Percentiles rank a stretch among this genome's conserved stretches.
phyloP scores from a whole-genome alignment of 1,140 invertebrate species.

The Drosophila kohkoa region DNA sequence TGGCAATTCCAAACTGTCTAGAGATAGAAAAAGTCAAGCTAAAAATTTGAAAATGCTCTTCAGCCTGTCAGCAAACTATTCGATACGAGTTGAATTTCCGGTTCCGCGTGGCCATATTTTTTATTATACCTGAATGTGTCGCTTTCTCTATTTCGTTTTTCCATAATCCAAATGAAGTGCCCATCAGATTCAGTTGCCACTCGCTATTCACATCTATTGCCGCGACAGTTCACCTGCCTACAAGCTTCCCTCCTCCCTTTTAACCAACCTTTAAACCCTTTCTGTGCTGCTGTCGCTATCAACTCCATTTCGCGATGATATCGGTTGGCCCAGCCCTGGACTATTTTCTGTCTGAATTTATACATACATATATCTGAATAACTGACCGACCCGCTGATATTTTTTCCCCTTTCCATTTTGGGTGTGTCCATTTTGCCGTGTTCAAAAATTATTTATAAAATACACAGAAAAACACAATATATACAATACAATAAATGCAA shows the following conservation, averaged over 20 bases:
- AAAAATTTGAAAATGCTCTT: too few relatives aligned
- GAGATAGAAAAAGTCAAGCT: too few relatives aligned
- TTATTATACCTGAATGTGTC: constrained; percentile 8
- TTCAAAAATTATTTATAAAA: constrained; percentile 77
- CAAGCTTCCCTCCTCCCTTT: not conserved
- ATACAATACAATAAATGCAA: constrained; percentile 57
- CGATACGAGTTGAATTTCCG: not conserved
- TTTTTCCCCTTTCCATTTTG: constrained; percentile 36
- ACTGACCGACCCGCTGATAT: constrained; percentile 27
- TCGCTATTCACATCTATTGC: constrained; percentile 13
- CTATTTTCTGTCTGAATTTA: constrained; percentile 36
- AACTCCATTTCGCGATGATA: constrained; percentile 39
- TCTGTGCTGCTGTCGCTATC: constrained; percentile 5
- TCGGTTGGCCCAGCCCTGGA: constrained; percentile 17
- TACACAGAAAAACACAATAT: constrained; percentile 49
- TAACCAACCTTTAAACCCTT: constrained; percentile 1
- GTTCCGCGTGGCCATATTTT: constrained; percentile 1
- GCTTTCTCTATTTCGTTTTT: not conserved
- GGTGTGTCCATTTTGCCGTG: constrained; percentile 61
- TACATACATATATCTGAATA: constrained; percentile 14
- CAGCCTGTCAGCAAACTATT: too few relatives aligned
- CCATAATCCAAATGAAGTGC: constrained; percentile 50
- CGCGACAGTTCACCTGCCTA: constrained; percentile 23
- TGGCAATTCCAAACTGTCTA: too few relatives aligned
- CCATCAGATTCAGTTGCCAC: constrained; percentile 46